Base-by-base conservation (phyloP, 2,888 invertebrate genomes). In the Sminthurides aquaticus region DNA sequence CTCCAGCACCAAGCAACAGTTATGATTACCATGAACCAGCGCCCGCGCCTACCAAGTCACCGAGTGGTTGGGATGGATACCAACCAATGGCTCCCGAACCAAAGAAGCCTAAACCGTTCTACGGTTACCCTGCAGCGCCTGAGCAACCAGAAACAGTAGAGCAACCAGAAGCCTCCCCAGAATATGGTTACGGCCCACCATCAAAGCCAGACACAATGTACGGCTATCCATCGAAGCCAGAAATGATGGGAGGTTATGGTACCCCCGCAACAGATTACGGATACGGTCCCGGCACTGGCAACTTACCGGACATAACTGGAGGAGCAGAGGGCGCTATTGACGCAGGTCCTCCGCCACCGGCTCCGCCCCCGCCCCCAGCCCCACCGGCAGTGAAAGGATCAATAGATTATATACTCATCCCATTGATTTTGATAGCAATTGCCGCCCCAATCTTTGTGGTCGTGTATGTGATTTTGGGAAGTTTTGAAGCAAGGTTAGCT, bases 401-500 rank as follows among this genome's bases (percentile, higher is more conserved):
- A 1, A 67, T 73, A 27, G 74, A 74, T 49, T 74, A 74, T 58
- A 71, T 74, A 29, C 61, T 74, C 1, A 74, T 74, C 54, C 74
- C 74, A 1, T 58, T 74, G 15, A 73, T 74, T 20, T 67, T 74
- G 1, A 73, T 74, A 27, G 74, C 73, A 28, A 64, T 74, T 20
- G 70, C 73, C 25, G 74, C 72, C 0, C 74, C 74, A 2, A 71
- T 74, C 43, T 74, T 74, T 69, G 74, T 74, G 1, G 74, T 74
- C 2, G 52, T 73, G n/a, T 74, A 74, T 48, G 74, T 74, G 1
- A 68, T 74, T 28, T 49, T 74, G 2, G 74, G 74, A 27, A 69
- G 66, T 1, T 71, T 74, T 66, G 74, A 74, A 48, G 69, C 70
- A 0, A 72, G 68, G 25, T 49, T 74, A 28, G 66, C 67, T 28